phyloP scores from a whole-genome alignment of 2,113 vertebrate species.

The Isurus oxyrinchus region DNA sequence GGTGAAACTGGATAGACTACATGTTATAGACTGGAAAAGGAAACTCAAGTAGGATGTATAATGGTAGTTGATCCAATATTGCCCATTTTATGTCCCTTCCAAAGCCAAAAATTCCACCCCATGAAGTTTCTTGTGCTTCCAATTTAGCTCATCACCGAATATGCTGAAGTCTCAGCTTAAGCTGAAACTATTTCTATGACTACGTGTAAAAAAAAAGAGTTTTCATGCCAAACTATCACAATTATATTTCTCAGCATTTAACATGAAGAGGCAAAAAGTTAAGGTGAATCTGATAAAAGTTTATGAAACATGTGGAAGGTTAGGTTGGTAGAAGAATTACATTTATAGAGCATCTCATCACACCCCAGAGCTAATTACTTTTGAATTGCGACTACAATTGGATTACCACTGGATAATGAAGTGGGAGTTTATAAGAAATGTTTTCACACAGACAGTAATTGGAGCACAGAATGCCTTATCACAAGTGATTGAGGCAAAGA shows the following conservation, averaged over 20 bases:
- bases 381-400: background rate
- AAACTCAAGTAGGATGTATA: background rate
- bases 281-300: background rate
- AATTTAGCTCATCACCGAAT: background rate
- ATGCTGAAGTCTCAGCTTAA: background rate
- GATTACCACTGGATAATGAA: background rate
- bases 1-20: background rate
- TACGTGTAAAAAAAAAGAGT: background rate
- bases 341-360: background rate
- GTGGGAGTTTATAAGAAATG: background rate
- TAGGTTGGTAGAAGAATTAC: background rate
- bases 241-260: background rate
- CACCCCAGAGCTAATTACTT: background rate
- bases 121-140: no score
- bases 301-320: background rate
- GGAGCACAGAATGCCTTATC: background rate
- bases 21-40: background rate
- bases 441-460: background rate
- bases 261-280: background rate
- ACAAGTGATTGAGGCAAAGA: background rate
- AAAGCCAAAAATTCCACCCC: no score
- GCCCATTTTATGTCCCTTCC: no score
- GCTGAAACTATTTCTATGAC: background rate
- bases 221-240: background rate
- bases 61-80: background rate